Percentiles rank a stretch among this genome's conserved stretches.
These are phyloP conservation scores for Leptinotarsa peninsularis DNA, from an alignment of 2,888 invertebrate genomes.

Conservation along the genomic window DNA sequence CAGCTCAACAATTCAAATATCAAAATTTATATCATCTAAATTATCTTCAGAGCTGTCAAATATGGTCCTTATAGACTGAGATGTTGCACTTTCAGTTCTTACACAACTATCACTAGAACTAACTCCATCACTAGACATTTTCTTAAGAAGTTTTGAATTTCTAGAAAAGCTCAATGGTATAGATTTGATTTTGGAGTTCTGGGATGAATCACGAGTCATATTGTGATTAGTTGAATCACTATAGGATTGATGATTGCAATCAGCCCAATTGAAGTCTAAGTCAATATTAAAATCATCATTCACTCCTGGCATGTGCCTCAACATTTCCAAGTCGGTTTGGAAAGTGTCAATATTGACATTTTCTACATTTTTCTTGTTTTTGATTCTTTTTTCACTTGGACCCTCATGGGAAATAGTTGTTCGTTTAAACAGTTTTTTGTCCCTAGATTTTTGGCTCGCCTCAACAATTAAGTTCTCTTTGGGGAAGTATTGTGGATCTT, in stretches of 20 bases:
- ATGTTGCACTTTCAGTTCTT: neutral
- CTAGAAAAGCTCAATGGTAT: neutral
- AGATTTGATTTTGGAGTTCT: slow-evolving; percentile 1
- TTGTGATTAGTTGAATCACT: neutral
- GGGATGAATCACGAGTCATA: neutral
- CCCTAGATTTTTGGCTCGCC: neutral
- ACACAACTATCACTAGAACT: neutral
- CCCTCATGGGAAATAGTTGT: neutral
- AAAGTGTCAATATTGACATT: slow-evolving; percentile 25
- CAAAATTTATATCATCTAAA: slow-evolving; percentile 3
- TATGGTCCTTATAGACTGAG: neutral
- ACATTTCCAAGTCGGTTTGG: slow-evolving; percentile 49
- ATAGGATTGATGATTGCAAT: neutral
- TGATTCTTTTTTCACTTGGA: neutral
- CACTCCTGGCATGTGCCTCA: slow-evolving; percentile 53
- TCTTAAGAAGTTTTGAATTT: neutral
- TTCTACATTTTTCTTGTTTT: slow-evolving; percentile 8
- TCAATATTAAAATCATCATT: slow-evolving; percentile 53
- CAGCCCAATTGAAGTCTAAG: slow-evolving; percentile 62
- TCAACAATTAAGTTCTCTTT: neutral
- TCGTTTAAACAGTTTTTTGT: neutral
- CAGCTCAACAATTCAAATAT: neutral
- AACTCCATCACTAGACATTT: neutral
- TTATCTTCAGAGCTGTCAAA: slow-evolving; percentile 14
- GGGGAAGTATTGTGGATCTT: neutral